Evolutionary conservation across 2,888 invertebrate species (phyloP), one percentile per base, ranked within the genome.

Genomic region (Spisula solida): DNA sequence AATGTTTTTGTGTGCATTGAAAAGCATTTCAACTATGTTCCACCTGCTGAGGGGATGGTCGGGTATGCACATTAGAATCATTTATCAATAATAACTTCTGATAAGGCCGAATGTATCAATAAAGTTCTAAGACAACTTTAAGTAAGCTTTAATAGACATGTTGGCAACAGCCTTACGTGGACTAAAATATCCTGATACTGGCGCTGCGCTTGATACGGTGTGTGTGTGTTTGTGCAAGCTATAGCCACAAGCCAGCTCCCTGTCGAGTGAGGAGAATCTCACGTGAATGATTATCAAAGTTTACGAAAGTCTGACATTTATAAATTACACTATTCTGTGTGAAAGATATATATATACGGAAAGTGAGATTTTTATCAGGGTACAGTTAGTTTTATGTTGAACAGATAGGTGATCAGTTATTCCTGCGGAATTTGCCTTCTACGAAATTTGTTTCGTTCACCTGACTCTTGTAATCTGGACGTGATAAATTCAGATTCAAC

Each of bases 291-390:
- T 75, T 34, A 31, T 31, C 75, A 75, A 18, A 75, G 34, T 75
- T 29, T 31, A 31, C 31, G 18, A 75, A 75, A 75, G 31, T 34
- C 75, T 75, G 75, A 75, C 75, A 75, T 75, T 75, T 75, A 75
- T 75, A 75, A 75, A 75, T 75, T 75, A 75, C 75, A 75, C 75
- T 75, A 75, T 75, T 75, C 75, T 75, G 18, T 31, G 75, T 41
- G 41, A 5, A 41, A 5, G 8, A 75, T 12, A 75, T 10, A 75
- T 75, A 31, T 75, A 31, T 75, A 75, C 75, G 75, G 85, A 86
- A 86, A 81, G 81, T 81, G 56, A 81, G 81, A 75, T 86, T 82
- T 81, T 85, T 79, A 78, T 81, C 86, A 81, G 34, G 31, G 86
- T 31, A 47, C 29, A n/a, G 25, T 86, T 25, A 86, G 66, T 82